Conservation (phyloP, 2,113 vertebrate genomes). For the Pampusana beccarii region DNA sequence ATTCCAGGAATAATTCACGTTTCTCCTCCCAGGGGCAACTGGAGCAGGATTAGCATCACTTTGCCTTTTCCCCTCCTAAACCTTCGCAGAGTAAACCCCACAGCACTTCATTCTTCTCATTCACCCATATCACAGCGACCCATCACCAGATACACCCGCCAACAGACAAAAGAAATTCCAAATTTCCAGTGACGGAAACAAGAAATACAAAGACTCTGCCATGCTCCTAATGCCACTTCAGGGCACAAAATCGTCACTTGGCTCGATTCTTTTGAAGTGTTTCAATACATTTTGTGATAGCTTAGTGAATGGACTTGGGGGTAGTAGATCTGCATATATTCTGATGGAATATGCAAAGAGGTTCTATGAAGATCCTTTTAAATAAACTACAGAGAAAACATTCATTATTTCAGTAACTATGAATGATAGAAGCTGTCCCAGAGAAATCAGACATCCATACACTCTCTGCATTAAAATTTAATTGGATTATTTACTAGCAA, state of each 20-base stretch:
- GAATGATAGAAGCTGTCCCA: neutral
- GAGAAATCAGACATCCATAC: neutral
- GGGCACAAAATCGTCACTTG: neutral
- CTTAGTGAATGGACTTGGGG: conserved; percentile 1
- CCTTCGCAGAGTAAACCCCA: neutral
- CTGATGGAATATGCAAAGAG: conserved; percentile 14
- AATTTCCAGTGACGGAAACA: neutral
- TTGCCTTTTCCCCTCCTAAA: neutral
- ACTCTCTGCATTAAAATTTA: neutral
- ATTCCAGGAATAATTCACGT: conserved; percentile 37
- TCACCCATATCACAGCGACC: neutral
- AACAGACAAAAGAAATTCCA: neutral
- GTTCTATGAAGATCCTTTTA: conserved; percentile 35
- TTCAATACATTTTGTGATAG: conserved; percentile 20
- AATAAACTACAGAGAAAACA: conserved; percentile 34
- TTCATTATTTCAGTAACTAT: neutral
- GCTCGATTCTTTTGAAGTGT: neutral
- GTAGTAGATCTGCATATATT: conserved; percentile 20
- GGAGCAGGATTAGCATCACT: conserved; percentile 39
- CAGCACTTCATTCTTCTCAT: neutral
- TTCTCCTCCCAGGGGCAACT: neutral
- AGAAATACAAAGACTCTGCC: neutral
- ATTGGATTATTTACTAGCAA: conserved; percentile 8
- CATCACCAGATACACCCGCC: neutral
- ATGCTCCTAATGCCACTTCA: neutral